Evolutionary conservation across 1,140 invertebrate genomes (phyloP), one percentile per base, ranked within the genome.

Genomic region (Spodoptera litura): DNA sequence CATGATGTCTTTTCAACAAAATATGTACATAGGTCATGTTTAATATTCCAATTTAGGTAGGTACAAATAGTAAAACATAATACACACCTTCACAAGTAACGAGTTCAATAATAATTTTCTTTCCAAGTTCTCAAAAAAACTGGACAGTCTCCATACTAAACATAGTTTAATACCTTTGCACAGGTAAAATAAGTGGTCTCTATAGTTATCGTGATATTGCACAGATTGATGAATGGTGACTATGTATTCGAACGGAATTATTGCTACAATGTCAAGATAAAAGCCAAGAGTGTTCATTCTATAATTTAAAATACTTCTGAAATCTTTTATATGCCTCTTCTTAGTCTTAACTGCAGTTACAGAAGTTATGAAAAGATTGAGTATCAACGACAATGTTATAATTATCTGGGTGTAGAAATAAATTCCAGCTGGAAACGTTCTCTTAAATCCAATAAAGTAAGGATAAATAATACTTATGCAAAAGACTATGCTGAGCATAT

Each of bases 171-270:
- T 84, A 49, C 92, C 92, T 86, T 94, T 94, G 62, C 91, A 92
- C 13, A 93, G 68, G 73, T 91, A 93, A 84, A 91, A 94, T 20
- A 94, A 80, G 81, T 93, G 91, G 61, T 92, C 87, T 72, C 88
- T 90, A 38, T 90, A 86, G 73, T 86, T 87, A 58, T 93, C 89
- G 12, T 87, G 78, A 79, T 93, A 93, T 11, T 86, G 85, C 4
- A 87, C 83, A 27, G 79, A 68, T 12, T 80, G 86, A 62, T 93
- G 91, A 68, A 93, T 93, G 4, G 85, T 89, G 11, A 94, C 88
- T 74, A 94, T 91, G 70, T 92, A 91, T 81, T 95, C 94, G 59
- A 94, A 90, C 13, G 94, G 94, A 79, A 95, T 88, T 58, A 94
- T 84, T 52, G 93, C 87, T 58, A 93, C 77, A 1, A 94, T 76